A percentile compares a stretch with the other conserved stretches of the same genome.
Evolutionary conservation across 2,113 vertebrate species (phyloP).

Genomic region (Physeter macrocephalus): DNA sequence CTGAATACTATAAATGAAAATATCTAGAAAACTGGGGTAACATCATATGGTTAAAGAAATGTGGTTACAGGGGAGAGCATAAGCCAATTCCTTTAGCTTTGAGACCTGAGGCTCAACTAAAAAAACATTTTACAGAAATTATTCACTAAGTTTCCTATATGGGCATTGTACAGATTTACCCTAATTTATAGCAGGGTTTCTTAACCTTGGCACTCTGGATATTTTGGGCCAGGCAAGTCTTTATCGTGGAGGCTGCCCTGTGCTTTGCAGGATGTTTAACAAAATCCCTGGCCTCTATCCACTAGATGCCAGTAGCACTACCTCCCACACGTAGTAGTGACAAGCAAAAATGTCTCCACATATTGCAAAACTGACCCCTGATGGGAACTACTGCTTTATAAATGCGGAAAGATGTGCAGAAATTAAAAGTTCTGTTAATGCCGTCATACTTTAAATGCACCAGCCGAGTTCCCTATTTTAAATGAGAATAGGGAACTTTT

Average conservation of each 20-base stretch:
- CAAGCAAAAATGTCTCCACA: not conserved
- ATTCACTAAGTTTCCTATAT: not conserved
- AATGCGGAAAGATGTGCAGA: not conserved
- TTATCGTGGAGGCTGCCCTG: not conserved
- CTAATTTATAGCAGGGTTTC: not conserved
- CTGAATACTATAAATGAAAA: not conserved
- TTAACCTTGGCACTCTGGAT: fast-evolving
- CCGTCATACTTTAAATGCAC: not conserved
- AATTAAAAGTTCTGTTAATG: not conserved
- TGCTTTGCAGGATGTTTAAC: not conserved
- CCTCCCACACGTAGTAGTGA: not conserved
- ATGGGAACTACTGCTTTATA: not conserved
- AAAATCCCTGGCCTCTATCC: not conserved
- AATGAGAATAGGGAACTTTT: not conserved
- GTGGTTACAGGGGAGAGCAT: not conserved
- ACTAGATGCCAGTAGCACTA: not conserved
- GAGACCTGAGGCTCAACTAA: not conserved
- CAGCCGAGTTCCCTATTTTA: not conserved
- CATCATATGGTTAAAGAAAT: not conserved
- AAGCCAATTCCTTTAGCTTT: not conserved
- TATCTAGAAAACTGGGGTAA: not conserved
- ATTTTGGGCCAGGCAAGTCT: not conserved
- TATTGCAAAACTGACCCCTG: not conserved
- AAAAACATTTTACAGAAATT: not conserved
- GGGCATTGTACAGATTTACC: not conserved